Conservation (phyloP, 2,888 invertebrate species). For the Phytoseiulus persimilis region DNA sequence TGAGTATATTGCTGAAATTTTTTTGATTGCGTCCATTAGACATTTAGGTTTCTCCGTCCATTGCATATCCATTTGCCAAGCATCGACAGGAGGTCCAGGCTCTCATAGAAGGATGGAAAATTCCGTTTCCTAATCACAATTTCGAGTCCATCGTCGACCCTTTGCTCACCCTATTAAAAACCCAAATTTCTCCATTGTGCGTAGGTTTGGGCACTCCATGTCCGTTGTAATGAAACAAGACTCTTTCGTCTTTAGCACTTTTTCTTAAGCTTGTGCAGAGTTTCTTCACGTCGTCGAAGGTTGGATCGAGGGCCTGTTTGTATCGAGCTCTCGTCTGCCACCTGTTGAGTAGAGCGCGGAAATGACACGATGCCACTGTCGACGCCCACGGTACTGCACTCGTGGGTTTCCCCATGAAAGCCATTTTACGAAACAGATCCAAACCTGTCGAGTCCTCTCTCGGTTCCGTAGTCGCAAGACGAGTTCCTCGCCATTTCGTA, state of each 20-base stretch:
- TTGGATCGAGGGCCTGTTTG: conserved; percentile 92
- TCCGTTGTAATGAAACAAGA: conserved; percentile 97
- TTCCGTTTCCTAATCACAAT: too few relatives aligned
- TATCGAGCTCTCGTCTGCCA: conserved; percentile 98
- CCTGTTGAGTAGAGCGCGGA: conserved; percentile 49
- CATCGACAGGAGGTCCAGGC: too few relatives aligned
- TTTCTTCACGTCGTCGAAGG: conserved; percentile 94
- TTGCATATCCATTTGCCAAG: too few relatives aligned
- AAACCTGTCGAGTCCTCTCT: too few relatives aligned
- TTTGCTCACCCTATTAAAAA: conserved; percentile 79
- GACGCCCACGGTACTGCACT: too few relatives aligned
- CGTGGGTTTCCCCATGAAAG: too few relatives aligned
- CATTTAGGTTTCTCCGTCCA: too few relatives aligned
- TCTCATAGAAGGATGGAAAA: too few relatives aligned
- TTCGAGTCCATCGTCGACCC: too few relatives aligned
- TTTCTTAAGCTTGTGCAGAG: conserved; percentile 83
- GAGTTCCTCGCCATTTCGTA: too few relatives aligned
- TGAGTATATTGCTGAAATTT: conserved; percentile 82
- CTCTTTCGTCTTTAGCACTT: conserved; percentile 95
- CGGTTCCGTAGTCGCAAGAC: too few relatives aligned
- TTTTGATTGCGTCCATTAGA: not conserved
- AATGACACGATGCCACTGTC: not conserved
- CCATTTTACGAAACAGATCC: too few relatives aligned
- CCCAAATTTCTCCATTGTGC: conserved; percentile 97
- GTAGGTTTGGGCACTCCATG: conserved; percentile 98